Conservation (phyloP, 2,113 vertebrate genomes). For the Aythya baeri region DNA sequence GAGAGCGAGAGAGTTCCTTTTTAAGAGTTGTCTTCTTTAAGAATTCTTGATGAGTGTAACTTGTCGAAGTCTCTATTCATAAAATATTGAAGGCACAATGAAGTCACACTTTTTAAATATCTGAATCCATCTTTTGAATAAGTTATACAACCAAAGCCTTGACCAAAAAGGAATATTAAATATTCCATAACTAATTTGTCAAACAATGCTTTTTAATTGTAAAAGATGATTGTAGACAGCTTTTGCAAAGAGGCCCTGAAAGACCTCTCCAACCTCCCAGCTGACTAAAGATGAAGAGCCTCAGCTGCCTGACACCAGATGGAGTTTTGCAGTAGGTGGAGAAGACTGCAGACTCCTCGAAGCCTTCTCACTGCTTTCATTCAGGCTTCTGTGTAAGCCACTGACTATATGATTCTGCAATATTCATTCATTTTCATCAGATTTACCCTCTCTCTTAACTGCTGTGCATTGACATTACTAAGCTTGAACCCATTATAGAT, state of each 20-base stretch:
- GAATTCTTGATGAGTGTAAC: background rate
- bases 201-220: background rate
- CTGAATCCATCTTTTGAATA: background rate
- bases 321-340: background rate
- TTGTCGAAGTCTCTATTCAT: background rate
- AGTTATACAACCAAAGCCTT: background rate
- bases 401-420: background rate
- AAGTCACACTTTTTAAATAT: background rate
- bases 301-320: background rate
- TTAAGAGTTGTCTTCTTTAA: background rate
- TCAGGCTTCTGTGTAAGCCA: background rate
- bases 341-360: background rate
- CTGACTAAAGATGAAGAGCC: background rate
- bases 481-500: background rate
- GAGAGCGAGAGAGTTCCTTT: background rate
- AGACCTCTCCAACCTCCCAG: background rate
- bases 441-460: background rate
- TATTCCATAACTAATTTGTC: background rate
- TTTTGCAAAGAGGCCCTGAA: background rate
- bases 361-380: background rate
- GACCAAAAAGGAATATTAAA: background rate
- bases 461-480: background rate
- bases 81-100: background rate
- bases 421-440: background rate
- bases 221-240: background rate